These are phyloP conservation scores for Caenorhabditis sinica DNA, from an alignment of 2,888 invertebrate genomes.

Conservation along the genomic window DNA sequence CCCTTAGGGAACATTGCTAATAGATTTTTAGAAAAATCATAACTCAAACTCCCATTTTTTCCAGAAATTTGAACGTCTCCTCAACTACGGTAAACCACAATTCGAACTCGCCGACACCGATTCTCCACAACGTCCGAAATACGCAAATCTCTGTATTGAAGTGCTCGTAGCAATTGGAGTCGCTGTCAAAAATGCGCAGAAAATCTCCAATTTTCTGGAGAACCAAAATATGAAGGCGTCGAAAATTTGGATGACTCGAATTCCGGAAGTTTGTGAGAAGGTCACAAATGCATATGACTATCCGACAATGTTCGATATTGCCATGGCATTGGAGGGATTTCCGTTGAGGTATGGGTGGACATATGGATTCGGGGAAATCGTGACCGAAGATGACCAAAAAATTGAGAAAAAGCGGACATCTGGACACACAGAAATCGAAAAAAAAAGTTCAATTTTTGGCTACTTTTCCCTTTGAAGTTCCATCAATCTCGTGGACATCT, in stretches of 20 bases:
- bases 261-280: conserved; percentile 41
- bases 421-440: too few species aligned
- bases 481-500: too few species aligned
- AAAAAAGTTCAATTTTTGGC: too few species aligned
- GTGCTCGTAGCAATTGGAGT: conserved; percentile 52
- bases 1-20: background rate
- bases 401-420: too few species aligned
- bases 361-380: too few species aligned
- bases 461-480: too few species aligned
- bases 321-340: conserved; percentile 50
- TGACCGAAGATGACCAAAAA: too few species aligned
- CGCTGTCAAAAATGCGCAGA: conserved; percentile 28
- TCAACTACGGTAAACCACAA: conserved; percentile 47
- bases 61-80: conserved; percentile 46
- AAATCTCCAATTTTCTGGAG: conserved; percentile 34
- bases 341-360: conserved; percentile 52
- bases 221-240: conserved; percentile 24
- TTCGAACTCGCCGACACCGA: conserved; percentile 27
- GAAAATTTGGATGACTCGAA: conserved; percentile 53
- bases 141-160: conserved; percentile 58
- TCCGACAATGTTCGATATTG: conserved; percentile 56
- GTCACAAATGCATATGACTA: conserved; percentile 42
- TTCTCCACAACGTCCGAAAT: conserved; percentile 14
- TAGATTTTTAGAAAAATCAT: too few species aligned
- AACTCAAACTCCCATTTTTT: background rate